These are phyloP conservation scores for Grantiella picta DNA, from an alignment of 2,113 vertebrate species.

Conservation along the genomic window DNA sequence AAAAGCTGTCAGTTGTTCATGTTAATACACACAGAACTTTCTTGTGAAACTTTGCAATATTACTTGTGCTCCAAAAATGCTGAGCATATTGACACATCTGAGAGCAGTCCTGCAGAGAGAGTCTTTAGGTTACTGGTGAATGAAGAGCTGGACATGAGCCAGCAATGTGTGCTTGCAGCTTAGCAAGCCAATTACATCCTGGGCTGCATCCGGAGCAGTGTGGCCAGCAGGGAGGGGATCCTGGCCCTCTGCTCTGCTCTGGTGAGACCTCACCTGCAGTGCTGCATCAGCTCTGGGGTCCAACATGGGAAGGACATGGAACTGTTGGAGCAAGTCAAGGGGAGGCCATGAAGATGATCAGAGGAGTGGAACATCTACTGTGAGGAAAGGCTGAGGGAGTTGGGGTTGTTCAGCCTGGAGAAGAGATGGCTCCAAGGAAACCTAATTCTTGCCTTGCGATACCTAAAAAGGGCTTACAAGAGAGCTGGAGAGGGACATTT, in stretches of 20 bases:
- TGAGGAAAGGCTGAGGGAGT: background rate
- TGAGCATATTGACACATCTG: background rate
- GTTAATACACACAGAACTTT: background rate
- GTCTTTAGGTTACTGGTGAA: background rate
- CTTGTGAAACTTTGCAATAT: background rate
- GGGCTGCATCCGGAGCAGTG: rapidly evolving
- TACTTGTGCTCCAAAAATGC: background rate
- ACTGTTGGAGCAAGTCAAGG: rapidly evolving
- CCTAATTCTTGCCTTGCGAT: background rate
- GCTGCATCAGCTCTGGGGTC: rapidly evolving
- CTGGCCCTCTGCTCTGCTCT: background rate
- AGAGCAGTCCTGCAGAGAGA: background rate
- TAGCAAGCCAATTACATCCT: rapidly evolving
- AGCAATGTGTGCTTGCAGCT: rapidly evolving
- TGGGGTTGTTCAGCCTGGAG: background rate
- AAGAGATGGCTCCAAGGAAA: background rate
- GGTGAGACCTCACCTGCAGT: background rate
- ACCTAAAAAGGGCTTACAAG: background rate
- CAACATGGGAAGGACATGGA: background rate
- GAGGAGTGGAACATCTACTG: background rate
- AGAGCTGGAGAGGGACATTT: background rate
- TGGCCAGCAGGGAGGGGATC: background rate
- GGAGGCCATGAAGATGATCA: background rate
- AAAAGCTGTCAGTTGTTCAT: background rate
- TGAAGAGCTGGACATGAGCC: background rate